Evolutionary conservation across 2,888 invertebrate genomes (phyloP).

Genomic region (Druceiella hillmani): DNA sequence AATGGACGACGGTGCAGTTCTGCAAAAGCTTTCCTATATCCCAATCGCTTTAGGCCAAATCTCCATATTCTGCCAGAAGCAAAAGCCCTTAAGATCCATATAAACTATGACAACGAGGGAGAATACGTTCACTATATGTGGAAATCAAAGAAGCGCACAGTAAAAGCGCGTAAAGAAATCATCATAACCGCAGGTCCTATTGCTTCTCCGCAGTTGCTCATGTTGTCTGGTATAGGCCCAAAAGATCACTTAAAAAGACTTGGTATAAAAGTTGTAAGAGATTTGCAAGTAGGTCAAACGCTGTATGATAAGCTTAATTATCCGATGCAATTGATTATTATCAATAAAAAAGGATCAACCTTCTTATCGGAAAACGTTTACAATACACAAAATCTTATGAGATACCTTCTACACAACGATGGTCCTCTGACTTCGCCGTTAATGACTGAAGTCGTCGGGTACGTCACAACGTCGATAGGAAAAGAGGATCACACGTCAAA

Average conservation of each 20-base stretch:
- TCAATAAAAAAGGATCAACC: constrained; percentile 39
- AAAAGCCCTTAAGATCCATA: constrained; percentile 60
- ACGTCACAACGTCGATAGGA: constrained; percentile 55
- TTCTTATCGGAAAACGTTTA: constrained; percentile 31
- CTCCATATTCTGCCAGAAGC: constrained; percentile 61
- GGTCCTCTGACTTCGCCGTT: constrained; percentile 52
- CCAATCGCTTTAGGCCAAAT: constrained; percentile 55
- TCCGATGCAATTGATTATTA: constrained; percentile 40
- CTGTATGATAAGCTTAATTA: constrained; percentile 59
- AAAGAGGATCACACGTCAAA: constrained; percentile 55
- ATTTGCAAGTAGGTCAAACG: constrained; percentile 62
- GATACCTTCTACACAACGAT: constrained; percentile 39
- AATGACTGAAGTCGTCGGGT: constrained; percentile 62
- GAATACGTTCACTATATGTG: constrained; percentile 53
- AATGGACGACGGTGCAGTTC: constrained; percentile 61
- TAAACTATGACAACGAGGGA: constrained; percentile 65
- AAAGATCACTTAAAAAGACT: constrained; percentile 46
- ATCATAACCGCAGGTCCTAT: constrained; percentile 83
- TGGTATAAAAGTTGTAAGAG: constrained; percentile 53
- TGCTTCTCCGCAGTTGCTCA: constrained; percentile 83
- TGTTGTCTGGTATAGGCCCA: constrained; percentile 74
- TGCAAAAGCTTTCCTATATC: constrained; percentile 59
- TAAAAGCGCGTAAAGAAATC: constrained; percentile 69
- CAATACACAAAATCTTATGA: constrained; percentile 25
- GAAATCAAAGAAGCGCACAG: constrained; percentile 38